These are phyloP conservation scores for Parauchenoglanis punctatus DNA, from an alignment of 2,797 vertebrate species.

Conservation along the genomic window DNA sequence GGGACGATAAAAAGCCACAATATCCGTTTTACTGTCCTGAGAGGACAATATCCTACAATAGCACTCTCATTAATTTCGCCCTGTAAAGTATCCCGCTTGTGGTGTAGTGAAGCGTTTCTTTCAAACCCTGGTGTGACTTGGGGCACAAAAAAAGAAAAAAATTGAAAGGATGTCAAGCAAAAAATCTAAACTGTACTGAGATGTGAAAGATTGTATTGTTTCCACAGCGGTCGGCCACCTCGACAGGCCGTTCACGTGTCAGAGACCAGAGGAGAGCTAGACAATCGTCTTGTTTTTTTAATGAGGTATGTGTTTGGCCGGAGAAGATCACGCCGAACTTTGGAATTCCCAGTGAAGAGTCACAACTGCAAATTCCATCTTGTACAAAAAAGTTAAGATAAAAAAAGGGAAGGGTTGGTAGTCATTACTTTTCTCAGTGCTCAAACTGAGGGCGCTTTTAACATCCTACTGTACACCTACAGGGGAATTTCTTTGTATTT, in stretches of 20 bases:
- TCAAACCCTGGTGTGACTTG: constrained; percentile 1
- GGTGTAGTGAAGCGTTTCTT: constrained; percentile 61
- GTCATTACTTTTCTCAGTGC: background rate
- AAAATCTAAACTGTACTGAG: constrained; percentile 62
- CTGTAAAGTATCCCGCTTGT: constrained; percentile 56
- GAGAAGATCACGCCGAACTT: constrained; percentile 1
- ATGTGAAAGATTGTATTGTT: constrained; percentile 65
- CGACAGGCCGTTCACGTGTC: constrained; percentile 57
- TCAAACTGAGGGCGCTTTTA: background rate
- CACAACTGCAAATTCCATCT: background rate
- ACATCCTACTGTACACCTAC: background rate
- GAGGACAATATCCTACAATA: constrained; percentile 58
- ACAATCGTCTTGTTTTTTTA: constrained; percentile 46
- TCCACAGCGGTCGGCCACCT: constrained; percentile 56
- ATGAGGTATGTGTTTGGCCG: constrained; percentile 36
- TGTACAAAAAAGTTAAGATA: too few species aligned
- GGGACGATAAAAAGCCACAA: constrained; percentile 42
- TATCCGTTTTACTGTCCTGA: constrained; percentile 51
- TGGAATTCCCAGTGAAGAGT: background rate
- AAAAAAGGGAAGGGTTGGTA: background rate
- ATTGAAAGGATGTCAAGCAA: constrained; percentile 63
- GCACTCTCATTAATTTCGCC: constrained; percentile 66
- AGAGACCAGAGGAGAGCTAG: constrained; percentile 52
- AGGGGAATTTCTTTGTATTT: background rate
- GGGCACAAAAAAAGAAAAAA: constrained; percentile 12